Conservation (phyloP, 2,113 vertebrate species). For the Procavia capensis region DNA sequence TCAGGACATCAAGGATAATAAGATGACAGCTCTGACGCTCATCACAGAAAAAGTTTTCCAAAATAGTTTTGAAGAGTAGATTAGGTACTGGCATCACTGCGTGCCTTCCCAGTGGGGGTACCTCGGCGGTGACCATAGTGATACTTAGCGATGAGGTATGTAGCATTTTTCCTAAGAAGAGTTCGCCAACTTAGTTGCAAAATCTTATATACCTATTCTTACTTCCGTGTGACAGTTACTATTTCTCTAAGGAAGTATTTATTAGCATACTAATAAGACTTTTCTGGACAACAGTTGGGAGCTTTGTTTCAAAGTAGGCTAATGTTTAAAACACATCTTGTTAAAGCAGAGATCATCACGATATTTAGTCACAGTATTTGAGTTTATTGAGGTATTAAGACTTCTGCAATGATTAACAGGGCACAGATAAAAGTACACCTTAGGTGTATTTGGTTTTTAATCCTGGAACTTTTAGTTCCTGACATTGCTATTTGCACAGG, state of each 20-base stretch:
- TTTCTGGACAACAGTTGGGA: too few species aligned
- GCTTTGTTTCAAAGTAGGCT: slow-evolving; percentile 60
- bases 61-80: too few species aligned
- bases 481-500: slow-evolving; percentile 70
- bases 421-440: neutral
- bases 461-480: slow-evolving; percentile 68
- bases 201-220: neutral
- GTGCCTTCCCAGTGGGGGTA: too few species aligned
- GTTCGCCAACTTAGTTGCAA: too few species aligned
- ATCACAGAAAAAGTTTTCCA: too few species aligned
- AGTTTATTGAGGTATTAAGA: slow-evolving; percentile 62
- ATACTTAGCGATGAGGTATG: too few species aligned
- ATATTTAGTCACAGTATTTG: slow-evolving; percentile 70
- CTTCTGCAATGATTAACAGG: slow-evolving; percentile 32
- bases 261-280: neutral
- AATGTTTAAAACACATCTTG: slow-evolving; percentile 64
- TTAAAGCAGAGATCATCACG: slow-evolving; percentile 27
- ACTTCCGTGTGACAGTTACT: neutral
- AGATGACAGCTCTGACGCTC: too few species aligned
- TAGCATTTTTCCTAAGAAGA: too few species aligned
- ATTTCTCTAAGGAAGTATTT: slow-evolving; percentile 37
- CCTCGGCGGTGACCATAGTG: too few species aligned
- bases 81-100: too few species aligned
- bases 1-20: too few species aligned
- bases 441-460: slow-evolving; percentile 56